A percentile compares a stretch with the other conserved stretches of the same genome.
Evolutionary conservation across 2,113 vertebrate genomes (phyloP).

Genomic region (Speoplatyrhinus poulsoni): DNA sequence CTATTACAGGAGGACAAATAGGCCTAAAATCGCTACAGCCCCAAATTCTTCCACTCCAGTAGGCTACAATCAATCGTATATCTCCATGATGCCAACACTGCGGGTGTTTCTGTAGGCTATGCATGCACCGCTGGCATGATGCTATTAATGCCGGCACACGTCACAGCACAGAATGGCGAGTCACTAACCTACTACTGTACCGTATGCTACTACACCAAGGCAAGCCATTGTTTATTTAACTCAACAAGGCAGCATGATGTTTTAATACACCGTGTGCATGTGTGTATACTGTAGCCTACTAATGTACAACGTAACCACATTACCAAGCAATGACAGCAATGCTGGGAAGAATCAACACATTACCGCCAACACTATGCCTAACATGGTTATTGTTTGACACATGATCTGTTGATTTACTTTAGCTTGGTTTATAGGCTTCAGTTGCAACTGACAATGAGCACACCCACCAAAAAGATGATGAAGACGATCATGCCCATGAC

Average conservation of each 20-base stretch:
- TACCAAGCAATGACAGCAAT: slow-evolving; percentile 12
- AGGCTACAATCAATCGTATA: too few species aligned
- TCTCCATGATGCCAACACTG: not conserved
- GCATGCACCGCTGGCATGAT: slow-evolving; percentile 50
- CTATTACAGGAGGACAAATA: too few species aligned
- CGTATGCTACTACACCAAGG: slow-evolving; percentile 25
- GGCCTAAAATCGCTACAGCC: not conserved
- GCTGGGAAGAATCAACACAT: slow-evolving; percentile 15
- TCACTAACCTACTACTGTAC: not conserved
- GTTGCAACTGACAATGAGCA: slow-evolving; percentile 35
- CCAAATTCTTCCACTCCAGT: not conserved
- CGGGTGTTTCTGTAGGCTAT: slow-evolving; percentile 8
- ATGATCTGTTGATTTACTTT: not conserved
- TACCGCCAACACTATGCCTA: not conserved
- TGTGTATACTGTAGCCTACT: not conserved
- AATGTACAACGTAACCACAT: slow-evolving; percentile 21
- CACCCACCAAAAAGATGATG: slow-evolving; percentile 51
- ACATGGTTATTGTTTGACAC: not conserved
- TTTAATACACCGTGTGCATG: slow-evolving; percentile 18
- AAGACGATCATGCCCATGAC: slow-evolving; percentile 63
- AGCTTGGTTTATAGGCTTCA: not conserved
- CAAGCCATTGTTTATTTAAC: slow-evolving; percentile 34
- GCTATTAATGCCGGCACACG: slow-evolving; percentile 45
- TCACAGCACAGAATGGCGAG: slow-evolving; percentile 47
- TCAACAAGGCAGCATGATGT: slow-evolving; percentile 6